Conservation (phyloP, 2,797 vertebrate genomes). For the Anabacerthia variegaticeps region DNA sequence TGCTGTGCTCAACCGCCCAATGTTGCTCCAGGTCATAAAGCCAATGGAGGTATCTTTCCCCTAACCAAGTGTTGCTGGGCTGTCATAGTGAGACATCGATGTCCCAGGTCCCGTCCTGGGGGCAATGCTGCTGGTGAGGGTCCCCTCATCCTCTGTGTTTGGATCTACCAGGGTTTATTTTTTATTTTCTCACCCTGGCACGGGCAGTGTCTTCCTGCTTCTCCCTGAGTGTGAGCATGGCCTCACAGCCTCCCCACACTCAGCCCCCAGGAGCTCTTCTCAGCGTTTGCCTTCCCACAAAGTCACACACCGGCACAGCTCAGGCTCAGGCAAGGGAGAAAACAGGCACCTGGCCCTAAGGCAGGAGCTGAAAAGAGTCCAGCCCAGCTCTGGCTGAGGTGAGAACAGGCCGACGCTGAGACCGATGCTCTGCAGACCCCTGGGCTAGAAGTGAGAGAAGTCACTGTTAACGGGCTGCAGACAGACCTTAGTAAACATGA, state of each 20-base stretch:
- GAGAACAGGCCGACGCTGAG: neutral
- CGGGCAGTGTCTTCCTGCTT: neutral
- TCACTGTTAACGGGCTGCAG: neutral
- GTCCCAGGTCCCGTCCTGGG: neutral
- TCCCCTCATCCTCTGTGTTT: neutral
- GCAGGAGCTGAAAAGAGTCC: neutral
- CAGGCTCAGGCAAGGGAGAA: neutral
- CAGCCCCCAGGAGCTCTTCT: neutral
- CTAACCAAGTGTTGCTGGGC: too few species aligned
- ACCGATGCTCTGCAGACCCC: neutral
- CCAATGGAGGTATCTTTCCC: neutral
- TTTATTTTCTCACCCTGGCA: rapidly evolving
- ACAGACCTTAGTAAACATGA: neutral
- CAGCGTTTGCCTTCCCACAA: neutral
- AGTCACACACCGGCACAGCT: neutral
- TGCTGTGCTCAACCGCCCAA: neutral
- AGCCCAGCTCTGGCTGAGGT: rapidly evolving
- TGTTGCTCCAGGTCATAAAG: neutral
- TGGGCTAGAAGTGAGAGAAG: neutral
- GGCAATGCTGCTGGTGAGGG: neutral
- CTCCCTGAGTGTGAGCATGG: rapidly evolving
- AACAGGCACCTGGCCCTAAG: rapidly evolving
- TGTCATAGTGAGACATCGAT: rapidly evolving
- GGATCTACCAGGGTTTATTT: neutral
- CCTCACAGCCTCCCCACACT: neutral